Percentiles rank a stretch among this genome's conserved stretches.
These are phyloP conservation scores for Sympetrum striolatum DNA, from an alignment of 2,888 invertebrate genomes.

Conservation along the genomic window DNA sequence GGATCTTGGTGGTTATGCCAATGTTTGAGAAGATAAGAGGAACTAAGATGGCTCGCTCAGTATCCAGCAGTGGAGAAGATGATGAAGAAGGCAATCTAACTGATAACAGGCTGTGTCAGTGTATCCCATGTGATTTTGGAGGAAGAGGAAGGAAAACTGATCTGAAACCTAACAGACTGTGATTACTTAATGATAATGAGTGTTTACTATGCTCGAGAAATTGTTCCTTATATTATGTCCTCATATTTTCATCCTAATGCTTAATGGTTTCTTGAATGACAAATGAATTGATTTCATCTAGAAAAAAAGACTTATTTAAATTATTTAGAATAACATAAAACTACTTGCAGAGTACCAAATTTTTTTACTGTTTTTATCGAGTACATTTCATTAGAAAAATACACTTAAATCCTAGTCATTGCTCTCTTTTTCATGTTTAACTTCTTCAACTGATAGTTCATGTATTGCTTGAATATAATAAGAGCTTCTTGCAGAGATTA, in stretches of 20 bases:
- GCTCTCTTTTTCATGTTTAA: neutral
- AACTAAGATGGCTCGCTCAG: neutral
- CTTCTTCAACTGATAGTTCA: neutral
- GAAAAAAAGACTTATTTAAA: neutral
- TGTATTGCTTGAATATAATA: neutral
- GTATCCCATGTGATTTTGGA: neutral
- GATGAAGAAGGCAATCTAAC: neutral
- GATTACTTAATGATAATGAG: neutral
- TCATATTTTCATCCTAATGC: neutral
- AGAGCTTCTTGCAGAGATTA: neutral
- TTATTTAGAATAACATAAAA: neutral
- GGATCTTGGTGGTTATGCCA: constrained; percentile 62
- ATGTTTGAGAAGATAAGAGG: constrained; percentile 8
- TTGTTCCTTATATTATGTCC: neutral
- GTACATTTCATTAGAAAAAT: neutral
- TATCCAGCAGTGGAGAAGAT: constrained; percentile 20
- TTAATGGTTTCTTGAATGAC: neutral
- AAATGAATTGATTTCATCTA: neutral
- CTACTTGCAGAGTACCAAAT: neutral
- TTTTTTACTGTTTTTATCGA: neutral
- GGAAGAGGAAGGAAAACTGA: neutral
- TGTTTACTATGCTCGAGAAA: neutral
- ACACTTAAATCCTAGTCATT: neutral
- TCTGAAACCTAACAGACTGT: constrained; percentile 32
- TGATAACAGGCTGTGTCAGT: constrained; percentile 14